These are phyloP conservation scores for Coilia nasus DNA, from an alignment of 2,797 vertebrate genomes.

Conservation along the genomic window DNA sequence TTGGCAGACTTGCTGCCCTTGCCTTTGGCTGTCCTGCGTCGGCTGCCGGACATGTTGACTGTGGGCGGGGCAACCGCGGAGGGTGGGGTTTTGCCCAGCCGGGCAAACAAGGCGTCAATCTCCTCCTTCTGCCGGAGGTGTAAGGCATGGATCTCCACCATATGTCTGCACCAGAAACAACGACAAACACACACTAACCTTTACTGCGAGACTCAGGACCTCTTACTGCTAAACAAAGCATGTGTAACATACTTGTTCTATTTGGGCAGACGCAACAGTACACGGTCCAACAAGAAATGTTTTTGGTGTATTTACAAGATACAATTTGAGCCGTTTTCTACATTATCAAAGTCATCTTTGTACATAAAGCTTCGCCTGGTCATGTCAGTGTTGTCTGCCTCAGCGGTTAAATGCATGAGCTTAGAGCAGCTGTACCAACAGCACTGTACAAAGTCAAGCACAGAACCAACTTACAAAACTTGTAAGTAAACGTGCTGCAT, in stretches of 20 bases:
- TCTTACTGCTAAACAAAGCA: neutral
- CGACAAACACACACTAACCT: neutral
- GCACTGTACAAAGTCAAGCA: neutral
- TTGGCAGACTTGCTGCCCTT: constrained; percentile 88
- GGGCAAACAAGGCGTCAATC: constrained; percentile 84
- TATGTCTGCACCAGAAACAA: constrained; percentile 76
- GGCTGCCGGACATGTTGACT: constrained; percentile 83
- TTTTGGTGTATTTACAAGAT: too few species aligned
- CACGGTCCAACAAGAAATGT: neutral
- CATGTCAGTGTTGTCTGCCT: neutral
- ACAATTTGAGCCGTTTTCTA: too few species aligned
- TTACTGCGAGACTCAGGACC: neutral
- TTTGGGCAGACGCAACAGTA: neutral
- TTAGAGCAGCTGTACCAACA: too few species aligned
- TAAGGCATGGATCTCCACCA: constrained; percentile 90
- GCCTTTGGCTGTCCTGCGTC: constrained; percentile 85
- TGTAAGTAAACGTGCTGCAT: too few species aligned
- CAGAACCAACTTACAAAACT: too few species aligned
- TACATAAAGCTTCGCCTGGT: too few species aligned
- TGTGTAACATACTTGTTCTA: neutral
- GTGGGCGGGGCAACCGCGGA: constrained; percentile 84
- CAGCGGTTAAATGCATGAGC: too few species aligned
- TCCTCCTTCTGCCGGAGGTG: constrained; percentile 92
- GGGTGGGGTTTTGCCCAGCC: constrained; percentile 84
- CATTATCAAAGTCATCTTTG: too few species aligned